phyloP scores from a whole-genome alignment of 2,888 invertebrate genomes.

The Drosophila borealis region DNA sequence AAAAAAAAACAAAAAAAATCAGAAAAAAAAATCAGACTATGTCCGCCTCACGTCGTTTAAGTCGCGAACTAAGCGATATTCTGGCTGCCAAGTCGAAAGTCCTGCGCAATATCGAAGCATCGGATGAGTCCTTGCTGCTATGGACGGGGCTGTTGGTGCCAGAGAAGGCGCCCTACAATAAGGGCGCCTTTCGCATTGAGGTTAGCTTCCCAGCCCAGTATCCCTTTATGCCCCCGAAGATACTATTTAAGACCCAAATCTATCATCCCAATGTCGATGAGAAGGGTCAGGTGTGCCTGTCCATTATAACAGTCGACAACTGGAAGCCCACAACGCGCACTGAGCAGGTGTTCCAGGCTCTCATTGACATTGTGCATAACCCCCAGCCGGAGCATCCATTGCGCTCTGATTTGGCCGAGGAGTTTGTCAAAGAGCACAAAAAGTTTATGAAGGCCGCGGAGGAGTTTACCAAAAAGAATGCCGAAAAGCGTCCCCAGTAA shows the following conservation, averaged over 20 bases:
- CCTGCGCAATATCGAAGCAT: slow-evolving; percentile 97
- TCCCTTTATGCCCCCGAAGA: slow-evolving; percentile 99
- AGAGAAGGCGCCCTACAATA: slow-evolving; percentile 99
- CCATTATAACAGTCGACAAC: slow-evolving; percentile 98
- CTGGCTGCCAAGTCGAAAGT: slow-evolving; percentile 90
- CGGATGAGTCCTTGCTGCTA: slow-evolving; percentile 96
- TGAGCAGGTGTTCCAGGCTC: slow-evolving; percentile 99
- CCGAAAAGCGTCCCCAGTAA: slow-evolving; percentile 96
- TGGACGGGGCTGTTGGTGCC: slow-evolving; percentile 99
- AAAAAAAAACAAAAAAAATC: slow-evolving; percentile 20
- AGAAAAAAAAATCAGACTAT: slow-evolving; percentile 41
- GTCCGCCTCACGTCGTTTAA: slow-evolving; percentile 80
- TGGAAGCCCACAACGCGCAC: slow-evolving; percentile 99
- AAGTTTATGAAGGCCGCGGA: slow-evolving; percentile 99
- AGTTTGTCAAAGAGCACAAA: slow-evolving; percentile 97
- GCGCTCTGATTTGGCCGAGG: slow-evolving; percentile 98
- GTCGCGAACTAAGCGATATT: slow-evolving; percentile 95
- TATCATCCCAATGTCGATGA: slow-evolving; percentile 99
- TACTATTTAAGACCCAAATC: slow-evolving; percentile 99
- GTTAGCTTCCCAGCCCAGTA: slow-evolving; percentile 99
- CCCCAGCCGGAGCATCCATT: slow-evolving; percentile 99
- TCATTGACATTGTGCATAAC: slow-evolving; percentile 97
- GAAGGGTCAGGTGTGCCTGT: slow-evolving; percentile 98
- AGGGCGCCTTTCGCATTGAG: slow-evolving; percentile 99
- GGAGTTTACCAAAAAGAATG: slow-evolving; percentile 98